Conservation (phyloP, 2,113 vertebrate species). For the Orthochromis indermauri region DNA sequence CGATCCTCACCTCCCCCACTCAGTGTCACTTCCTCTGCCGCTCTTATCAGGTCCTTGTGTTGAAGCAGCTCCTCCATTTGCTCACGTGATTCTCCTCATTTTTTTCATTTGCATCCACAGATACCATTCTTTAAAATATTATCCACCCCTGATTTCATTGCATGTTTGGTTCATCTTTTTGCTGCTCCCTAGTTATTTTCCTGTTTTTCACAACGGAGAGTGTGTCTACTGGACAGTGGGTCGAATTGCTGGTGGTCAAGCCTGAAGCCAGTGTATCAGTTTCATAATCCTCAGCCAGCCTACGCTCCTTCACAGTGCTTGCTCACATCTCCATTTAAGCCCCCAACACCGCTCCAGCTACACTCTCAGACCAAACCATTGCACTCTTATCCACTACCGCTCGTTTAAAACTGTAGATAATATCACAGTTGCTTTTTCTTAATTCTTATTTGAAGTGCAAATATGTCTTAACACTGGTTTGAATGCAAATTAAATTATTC, state of each 20-base stretch:
- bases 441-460: neutral
- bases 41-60: neutral
- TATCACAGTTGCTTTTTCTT: neutral
- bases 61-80: neutral
- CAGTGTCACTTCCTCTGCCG: neutral
- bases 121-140: neutral
- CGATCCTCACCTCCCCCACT: neutral
- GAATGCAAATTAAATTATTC: neutral
- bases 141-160: neutral
- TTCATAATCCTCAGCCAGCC: constrained; percentile 18
- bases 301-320: neutral
- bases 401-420: neutral
- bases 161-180: neutral
- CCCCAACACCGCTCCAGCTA: neutral
- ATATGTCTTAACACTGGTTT: neutral
- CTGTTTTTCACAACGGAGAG: neutral
- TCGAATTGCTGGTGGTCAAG: constrained; percentile 3
- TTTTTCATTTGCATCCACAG: neutral
- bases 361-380: neutral
- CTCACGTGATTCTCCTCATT: neutral
- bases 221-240: neutral
- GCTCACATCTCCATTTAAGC: neutral
- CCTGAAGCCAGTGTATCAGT: neutral
- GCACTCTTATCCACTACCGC: neutral
- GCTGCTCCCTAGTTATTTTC: neutral